Percentiles rank a stretch among this genome's conserved stretches.
Conservation (phyloP, 2,797 vertebrate genomes). For the Pangasius sanitwongsei region DNA sequence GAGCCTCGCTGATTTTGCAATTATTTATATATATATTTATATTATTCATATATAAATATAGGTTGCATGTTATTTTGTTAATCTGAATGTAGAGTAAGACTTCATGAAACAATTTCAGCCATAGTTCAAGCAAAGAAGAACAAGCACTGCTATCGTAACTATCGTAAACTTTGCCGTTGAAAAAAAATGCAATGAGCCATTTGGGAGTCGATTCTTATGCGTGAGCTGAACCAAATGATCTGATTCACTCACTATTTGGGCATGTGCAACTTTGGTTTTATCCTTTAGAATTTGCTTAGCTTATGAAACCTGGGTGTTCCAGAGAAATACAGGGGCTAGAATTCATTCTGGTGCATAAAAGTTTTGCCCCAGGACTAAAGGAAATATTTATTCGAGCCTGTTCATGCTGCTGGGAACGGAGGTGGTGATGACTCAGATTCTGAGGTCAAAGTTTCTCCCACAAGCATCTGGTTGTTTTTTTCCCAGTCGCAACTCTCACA, state of each 20-base stretch:
- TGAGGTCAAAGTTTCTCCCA: constrained; percentile 3
- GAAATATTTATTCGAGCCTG: neutral
- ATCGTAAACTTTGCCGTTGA: neutral
- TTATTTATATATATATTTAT: too few species aligned
- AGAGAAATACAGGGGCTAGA: neutral
- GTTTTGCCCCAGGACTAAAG: neutral
- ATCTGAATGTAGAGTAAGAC: neutral
- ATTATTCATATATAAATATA: neutral
- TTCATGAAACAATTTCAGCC: neutral
- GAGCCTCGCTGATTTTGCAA: too few species aligned
- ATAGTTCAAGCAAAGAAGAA: neutral
- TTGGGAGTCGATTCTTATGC: neutral
- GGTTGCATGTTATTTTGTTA: neutral
- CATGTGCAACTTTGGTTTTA: neutral
- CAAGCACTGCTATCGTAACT: neutral
- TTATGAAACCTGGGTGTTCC: neutral
- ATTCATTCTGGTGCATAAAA: neutral
- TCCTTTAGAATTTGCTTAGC: neutral
- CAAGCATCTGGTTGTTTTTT: constrained; percentile 11
- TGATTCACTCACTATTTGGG: neutral
- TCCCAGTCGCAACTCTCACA: neutral
- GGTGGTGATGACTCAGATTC: constrained; percentile 4
- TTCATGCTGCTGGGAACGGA: neutral
- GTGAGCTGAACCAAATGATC: neutral
- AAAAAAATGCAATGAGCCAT: neutral